Conservation (phyloP, 2,113 vertebrate species). For the Parotia lawesii region DNA sequence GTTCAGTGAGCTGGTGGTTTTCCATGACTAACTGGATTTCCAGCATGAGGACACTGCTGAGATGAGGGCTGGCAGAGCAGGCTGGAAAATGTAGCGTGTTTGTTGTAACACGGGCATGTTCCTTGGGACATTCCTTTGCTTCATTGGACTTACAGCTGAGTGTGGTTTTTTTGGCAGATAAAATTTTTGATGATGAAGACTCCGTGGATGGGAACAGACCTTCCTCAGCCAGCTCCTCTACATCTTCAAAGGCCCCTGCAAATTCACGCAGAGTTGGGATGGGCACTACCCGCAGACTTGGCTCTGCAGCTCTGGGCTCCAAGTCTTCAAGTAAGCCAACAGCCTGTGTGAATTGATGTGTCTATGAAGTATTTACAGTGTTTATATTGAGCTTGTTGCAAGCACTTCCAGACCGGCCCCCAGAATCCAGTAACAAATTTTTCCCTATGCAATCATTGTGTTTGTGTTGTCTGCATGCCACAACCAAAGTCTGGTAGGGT, state of each 20-base stretch:
- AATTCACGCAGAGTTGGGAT: constrained; percentile 80
- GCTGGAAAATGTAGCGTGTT: not conserved
- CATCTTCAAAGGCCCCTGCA: constrained; percentile 85
- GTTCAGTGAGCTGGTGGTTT: not conserved
- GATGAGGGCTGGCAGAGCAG: not conserved
- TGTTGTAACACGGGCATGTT: rapidly evolving
- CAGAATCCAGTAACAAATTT: not conserved
- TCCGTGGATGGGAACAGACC: constrained; percentile 95
- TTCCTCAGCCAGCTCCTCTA: constrained; percentile 90
- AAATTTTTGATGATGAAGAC: constrained; percentile 98
- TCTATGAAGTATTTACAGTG: not conserved
- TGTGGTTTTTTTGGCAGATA: constrained; percentile 77
- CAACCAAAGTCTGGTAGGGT: rapidly evolving
- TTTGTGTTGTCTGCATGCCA: not conserved
- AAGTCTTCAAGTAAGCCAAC: constrained; percentile 80
- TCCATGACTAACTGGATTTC: not conserved
- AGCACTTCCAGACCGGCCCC: not conserved
- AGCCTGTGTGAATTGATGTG: not conserved
- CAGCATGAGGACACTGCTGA: not conserved
- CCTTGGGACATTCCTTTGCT: not conserved
- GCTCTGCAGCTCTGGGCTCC: constrained; percentile 75
- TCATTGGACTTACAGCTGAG: not conserved
- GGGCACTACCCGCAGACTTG: constrained; percentile 82
- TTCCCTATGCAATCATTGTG: not conserved
- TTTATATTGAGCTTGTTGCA: not conserved